Evolutionary conservation across 1,140 invertebrate species (phyloP).

Genomic region (Pseudomyrmex pallidus): DNA sequence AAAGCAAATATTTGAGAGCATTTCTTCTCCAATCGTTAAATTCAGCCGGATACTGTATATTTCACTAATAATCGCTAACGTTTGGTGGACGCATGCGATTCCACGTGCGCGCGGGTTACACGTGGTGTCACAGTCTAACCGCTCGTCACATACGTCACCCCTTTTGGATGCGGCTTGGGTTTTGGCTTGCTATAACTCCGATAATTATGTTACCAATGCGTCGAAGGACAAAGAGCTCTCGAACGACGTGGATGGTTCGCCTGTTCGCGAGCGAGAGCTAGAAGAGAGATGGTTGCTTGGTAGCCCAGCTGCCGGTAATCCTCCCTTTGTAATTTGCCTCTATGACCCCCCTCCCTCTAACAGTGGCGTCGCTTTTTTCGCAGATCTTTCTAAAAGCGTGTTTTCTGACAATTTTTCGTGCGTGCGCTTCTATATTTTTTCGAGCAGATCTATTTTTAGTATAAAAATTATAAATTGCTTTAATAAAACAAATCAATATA

Average conservation of each 20-base stretch:
- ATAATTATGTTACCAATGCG: conserved; percentile 86
- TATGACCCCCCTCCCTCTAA: conserved; percentile 77
- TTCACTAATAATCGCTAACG: conserved; percentile 13
- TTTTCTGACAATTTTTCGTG: neutral
- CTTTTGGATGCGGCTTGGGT: conserved; percentile 77
- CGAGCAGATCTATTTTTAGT: neutral
- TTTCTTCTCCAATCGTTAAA: conserved; percentile 1
- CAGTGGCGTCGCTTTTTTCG: conserved; percentile 78
- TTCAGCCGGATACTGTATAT: neutral
- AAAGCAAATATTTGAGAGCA: neutral
- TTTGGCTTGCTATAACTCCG: conserved; percentile 85
- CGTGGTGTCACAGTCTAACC: conserved; percentile 74
- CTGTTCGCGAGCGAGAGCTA: conserved; percentile 72
- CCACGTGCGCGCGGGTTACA: conserved; percentile 48
- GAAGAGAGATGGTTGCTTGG: conserved; percentile 82
- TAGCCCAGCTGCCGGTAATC: conserved; percentile 85
- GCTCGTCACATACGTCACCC: conserved; percentile 78
- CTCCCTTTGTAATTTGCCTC: conserved; percentile 86
- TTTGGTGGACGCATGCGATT: neutral
- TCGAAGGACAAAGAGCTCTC: conserved; percentile 81
- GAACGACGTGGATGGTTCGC: conserved; percentile 70
- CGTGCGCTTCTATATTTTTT: no score
- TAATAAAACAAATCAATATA: no score
- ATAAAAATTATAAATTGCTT: neutral
- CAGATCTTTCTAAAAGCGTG: neutral